Base-by-base conservation (phyloP, 2,888 invertebrate species). In the Pemphredon lugubris region DNA sequence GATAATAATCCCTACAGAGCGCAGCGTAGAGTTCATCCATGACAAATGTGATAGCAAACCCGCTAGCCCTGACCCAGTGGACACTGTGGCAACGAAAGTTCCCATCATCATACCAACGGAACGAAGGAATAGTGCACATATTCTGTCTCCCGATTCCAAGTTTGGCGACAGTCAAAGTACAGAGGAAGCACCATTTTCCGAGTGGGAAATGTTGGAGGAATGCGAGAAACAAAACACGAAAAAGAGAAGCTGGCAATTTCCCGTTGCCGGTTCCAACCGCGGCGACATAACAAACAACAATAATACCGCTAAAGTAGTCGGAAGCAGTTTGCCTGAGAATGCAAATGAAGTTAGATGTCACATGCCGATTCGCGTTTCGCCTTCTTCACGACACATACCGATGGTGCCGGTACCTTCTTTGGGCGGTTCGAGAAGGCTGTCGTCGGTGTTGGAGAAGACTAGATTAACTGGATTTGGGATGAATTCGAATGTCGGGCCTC, bases 1-100 rank as follows among this genome's bases (percentile, higher is more conserved):
- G 0, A 88, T 91, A 47, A 88, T 90, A 45, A 91, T 91, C 65
- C 91, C 91, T n/a, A 84, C 81, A 7, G 82, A 87, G 57, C 82
- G 85, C 2, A 81, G 60, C 14, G 61, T 76, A 7, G 80, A 82
- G 16, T 78, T 78, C 32, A 42, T 48, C 3, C 53, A 63, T 4
- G 71, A 72, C 0, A 68, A 63, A 14, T 4, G 44, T n/a, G 70
- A 68, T 51, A 79, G 73, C 34, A 80, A 84, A 60, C 83, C 85
- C 13, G 80, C 83, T 0, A 85, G 83, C 73, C 84, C 84, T 0
- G 84, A 84, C 20, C 81, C 75, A 6, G 67, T 75, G 18, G 85
- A 86, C 20, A 74, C 73, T 20, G 23, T 81, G 9, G 69, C 75
- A 16, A 75, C 75, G 0, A 79, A 79, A 60, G 53, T 71, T 6